These are phyloP conservation scores for Strigamia crassipes DNA, from an alignment of 2,888 invertebrate genomes.

Conservation along the genomic window DNA sequence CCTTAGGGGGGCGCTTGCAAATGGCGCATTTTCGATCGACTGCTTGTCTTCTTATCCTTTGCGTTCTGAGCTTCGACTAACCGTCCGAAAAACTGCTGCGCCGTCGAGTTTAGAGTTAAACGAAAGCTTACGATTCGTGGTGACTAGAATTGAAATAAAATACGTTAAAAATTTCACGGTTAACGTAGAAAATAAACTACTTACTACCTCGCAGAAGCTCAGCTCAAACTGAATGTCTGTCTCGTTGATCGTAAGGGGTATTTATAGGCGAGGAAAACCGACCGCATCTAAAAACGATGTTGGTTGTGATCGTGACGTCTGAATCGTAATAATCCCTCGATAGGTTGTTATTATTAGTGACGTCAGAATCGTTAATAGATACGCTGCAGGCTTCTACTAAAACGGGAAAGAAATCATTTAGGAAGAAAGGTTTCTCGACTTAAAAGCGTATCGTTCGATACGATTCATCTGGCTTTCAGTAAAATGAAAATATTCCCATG, in stretches of 20 bases:
- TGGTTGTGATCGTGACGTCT: neutral
- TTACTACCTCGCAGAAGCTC: neutral
- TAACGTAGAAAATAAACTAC: neutral
- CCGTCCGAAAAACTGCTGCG: neutral
- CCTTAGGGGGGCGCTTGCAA: constrained; percentile 41
- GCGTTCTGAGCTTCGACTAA: constrained; percentile 60
- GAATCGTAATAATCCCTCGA: neutral
- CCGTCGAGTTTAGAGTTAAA: neutral
- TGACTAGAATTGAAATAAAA: neutral
- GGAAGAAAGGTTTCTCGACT: neutral
- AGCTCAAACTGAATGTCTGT: constrained; percentile 13
- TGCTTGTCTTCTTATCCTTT: constrained; percentile 70
- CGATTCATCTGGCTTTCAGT: neutral
- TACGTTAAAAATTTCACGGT: neutral
- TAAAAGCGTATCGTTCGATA: neutral
- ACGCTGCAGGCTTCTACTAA: neutral
- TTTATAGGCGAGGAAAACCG: neutral
- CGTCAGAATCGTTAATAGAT: neutral
- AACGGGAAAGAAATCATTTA: neutral
- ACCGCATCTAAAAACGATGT: neutral
- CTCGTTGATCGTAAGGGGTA: constrained; percentile 13
- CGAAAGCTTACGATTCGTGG: neutral
- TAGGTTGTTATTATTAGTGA: neutral
- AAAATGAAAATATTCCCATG: neutral
- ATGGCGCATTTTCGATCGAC: constrained; percentile 52